phyloP scores from a whole-genome alignment of 2,797 vertebrate genomes.

The Pogoniulus pusillus region DNA sequence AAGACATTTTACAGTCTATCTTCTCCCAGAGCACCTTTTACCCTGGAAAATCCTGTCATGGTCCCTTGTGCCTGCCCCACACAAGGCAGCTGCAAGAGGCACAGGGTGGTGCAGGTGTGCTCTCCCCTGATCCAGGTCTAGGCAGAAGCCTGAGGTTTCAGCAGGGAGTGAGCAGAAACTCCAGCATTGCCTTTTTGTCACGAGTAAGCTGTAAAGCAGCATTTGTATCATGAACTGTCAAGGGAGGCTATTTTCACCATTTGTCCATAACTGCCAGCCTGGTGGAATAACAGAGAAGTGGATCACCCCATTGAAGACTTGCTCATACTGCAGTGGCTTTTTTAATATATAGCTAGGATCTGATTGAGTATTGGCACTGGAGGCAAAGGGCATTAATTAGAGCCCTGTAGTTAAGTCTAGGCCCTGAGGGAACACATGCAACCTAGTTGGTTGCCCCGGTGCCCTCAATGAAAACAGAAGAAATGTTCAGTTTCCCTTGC shows the following conservation, averaged over 20 bases:
- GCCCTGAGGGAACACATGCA: not conserved
- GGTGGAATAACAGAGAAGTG: not conserved
- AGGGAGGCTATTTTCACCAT: not conserved
- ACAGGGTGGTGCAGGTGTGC: not conserved
- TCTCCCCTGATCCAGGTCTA: not conserved
- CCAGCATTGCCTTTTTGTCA: not conserved
- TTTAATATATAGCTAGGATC: slow-evolving; percentile 6
- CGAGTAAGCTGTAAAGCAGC: not conserved
- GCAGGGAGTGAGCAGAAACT: not conserved
- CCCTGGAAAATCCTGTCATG: not conserved
- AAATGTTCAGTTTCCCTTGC: not conserved
- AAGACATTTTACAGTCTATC: not conserved
- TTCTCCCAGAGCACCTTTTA: not conserved
- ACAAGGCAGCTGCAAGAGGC: not conserved
- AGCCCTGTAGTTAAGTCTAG: not conserved
- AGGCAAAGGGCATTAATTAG: slow-evolving; percentile 39
- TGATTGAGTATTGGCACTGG: not conserved
- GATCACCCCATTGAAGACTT: slow-evolving; percentile 18
- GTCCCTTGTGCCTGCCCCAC: not conserved
- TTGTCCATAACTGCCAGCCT: not conserved
- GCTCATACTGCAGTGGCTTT: not conserved
- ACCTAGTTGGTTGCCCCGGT: not conserved
- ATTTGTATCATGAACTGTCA: not conserved
- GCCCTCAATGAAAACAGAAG: not conserved
- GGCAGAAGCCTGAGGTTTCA: not conserved